Percentiles rank a stretch among this genome's conserved stretches.
These are phyloP conservation scores for Cerceris rybyensis DNA, from an alignment of 2,888 invertebrate genomes.

Conservation along the genomic window DNA sequence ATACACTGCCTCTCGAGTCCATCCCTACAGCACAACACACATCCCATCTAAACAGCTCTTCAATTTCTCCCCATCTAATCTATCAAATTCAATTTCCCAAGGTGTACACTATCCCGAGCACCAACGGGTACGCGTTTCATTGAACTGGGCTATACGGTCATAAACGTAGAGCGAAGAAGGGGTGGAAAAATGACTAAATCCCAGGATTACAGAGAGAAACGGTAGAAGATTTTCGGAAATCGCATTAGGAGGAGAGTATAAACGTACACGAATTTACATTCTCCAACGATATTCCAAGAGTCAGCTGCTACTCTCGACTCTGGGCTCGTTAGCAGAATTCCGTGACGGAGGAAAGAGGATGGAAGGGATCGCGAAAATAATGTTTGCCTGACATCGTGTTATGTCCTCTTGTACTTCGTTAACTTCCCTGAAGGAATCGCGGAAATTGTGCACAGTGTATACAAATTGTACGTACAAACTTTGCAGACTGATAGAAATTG, in stretches of 20 bases:
- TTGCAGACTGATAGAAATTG: too few species aligned
- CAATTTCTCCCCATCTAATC: too few species aligned
- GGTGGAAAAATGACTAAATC: neutral
- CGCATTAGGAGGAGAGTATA: neutral
- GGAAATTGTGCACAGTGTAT: constrained; percentile 7
- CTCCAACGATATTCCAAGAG: constrained; percentile 1
- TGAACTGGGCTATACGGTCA: too few species aligned
- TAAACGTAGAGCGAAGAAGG: too few species aligned
- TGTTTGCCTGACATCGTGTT: constrained; percentile 33
- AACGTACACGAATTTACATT: constrained; percentile 9
- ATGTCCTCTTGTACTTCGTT: constrained; percentile 33
- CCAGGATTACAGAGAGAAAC: neutral
- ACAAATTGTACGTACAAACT: neutral
- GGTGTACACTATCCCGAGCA: neutral
- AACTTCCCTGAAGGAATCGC: constrained; percentile 11
- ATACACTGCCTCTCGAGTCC: too few species aligned
- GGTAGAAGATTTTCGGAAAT: constrained; percentile 1
- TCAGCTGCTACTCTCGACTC: constrained; percentile 25
- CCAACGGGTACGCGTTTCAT: neutral
- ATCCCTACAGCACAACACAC: too few species aligned
- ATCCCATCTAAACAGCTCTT: too few species aligned
- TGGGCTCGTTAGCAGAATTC: constrained; percentile 35
- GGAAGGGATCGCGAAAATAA: constrained; percentile 38
- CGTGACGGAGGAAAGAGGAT: neutral
- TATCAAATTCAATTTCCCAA: too few species aligned